A percentile compares a stretch with the other conserved stretches of the same genome.
Conservation (phyloP, 2,888 invertebrate genomes). For the Tenthredo notha region DNA sequence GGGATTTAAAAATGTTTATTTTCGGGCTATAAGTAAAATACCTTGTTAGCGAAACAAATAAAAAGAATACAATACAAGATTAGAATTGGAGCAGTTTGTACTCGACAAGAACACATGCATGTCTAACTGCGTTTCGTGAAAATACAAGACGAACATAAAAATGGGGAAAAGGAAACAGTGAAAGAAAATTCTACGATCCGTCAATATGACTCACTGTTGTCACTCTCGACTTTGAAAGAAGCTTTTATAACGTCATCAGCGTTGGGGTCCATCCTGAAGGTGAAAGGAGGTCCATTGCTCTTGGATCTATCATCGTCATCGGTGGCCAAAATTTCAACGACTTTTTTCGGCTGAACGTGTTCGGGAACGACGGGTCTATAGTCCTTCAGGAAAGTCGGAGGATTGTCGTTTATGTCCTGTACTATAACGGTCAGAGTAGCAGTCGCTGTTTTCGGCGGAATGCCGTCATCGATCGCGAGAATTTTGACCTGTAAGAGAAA, state of each 20-base stretch:
- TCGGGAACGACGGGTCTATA: slow-evolving; percentile 96
- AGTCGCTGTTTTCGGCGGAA: slow-evolving; percentile 95
- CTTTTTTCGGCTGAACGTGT: slow-evolving; percentile 94
- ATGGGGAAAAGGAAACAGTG: not conserved
- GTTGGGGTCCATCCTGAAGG: slow-evolving; percentile 94
- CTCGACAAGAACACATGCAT: too few species aligned
- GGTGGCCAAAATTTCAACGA: slow-evolving; percentile 95
- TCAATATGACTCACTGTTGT: slow-evolving; percentile 87
- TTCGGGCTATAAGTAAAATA: too few species aligned
- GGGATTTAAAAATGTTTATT: not conserved
- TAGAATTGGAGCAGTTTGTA: too few species aligned
- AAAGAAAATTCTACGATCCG: not conserved
- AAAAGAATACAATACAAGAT: too few species aligned
- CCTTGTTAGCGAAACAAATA: too few species aligned
- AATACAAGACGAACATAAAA: not conserved
- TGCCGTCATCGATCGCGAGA: slow-evolving; percentile 95
- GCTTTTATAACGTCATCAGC: slow-evolving; percentile 96
- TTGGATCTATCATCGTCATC: slow-evolving; percentile 96
- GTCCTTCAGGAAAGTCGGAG: slow-evolving; percentile 95
- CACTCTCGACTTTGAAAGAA: slow-evolving; percentile 97
- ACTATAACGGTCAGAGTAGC: slow-evolving; percentile 96
- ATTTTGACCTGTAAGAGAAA: slow-evolving; percentile 86
- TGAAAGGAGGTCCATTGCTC: slow-evolving; percentile 98
- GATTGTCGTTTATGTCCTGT: slow-evolving; percentile 97
- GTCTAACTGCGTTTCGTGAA: too few species aligned